These are phyloP conservation scores for Passer montanus DNA, from an alignment of 2,113 vertebrate genomes.

Conservation along the genomic window DNA sequence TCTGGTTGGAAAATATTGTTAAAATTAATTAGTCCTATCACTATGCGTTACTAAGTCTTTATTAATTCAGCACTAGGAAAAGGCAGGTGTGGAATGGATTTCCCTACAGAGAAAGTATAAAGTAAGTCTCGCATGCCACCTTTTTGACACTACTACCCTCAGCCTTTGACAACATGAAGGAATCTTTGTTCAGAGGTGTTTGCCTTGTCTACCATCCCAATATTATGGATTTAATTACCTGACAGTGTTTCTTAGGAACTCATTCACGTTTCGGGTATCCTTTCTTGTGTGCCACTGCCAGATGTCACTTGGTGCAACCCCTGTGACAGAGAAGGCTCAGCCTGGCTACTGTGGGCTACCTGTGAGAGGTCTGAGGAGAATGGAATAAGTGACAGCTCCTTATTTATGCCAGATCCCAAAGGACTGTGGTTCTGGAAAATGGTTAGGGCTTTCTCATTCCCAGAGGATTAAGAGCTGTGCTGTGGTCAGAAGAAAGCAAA, in stretches of 20 bases:
- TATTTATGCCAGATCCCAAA: background rate
- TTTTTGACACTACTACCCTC: accelerated
- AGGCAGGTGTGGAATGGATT: background rate
- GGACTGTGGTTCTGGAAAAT: background rate
- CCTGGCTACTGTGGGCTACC: background rate
- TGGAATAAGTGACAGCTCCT: background rate
- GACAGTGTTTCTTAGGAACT: background rate
- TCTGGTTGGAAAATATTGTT: background rate
- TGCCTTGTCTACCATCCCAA: background rate
- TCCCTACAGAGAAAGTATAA: background rate
- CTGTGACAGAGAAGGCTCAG: background rate
- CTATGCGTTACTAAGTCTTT: background rate
- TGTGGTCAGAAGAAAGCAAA: background rate
- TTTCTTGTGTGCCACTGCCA: background rate
- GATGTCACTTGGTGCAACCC: background rate
- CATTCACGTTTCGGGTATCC: background rate
- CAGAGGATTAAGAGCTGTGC: background rate
- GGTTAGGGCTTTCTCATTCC: background rate
- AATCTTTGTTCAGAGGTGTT: background rate
- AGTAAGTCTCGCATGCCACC: background rate
- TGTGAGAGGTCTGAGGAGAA: background rate
- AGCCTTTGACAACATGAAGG: background rate
- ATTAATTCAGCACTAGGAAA: background rate
- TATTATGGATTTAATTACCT: background rate
- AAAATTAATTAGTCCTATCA: background rate